Evolutionary conservation across 2,888 invertebrate species (phyloP).

Genomic region (Cheilosia pagana): DNA sequence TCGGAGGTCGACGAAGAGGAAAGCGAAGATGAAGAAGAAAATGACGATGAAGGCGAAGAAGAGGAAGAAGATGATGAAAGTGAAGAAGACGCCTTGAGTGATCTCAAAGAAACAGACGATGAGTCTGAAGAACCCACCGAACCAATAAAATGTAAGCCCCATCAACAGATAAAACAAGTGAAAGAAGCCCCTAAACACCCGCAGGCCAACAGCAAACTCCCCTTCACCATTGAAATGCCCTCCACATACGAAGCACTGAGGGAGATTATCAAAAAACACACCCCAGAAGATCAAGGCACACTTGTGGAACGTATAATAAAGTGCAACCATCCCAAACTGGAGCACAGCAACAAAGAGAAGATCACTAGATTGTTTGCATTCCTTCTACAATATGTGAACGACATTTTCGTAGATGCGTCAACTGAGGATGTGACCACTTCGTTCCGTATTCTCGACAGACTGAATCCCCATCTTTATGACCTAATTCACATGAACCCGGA

Average conservation of each 20-base stretch:
- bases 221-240: slow-evolving; percentile 86
- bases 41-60: slow-evolving; percentile 77
- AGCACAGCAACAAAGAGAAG: slow-evolving; percentile 90
- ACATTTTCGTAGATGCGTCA: slow-evolving; percentile 85
- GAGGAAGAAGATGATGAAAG: slow-evolving; percentile 81
- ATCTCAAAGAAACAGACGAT: slow-evolving; percentile 80
- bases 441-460: slow-evolving; percentile 86
- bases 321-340: slow-evolving; percentile 93
- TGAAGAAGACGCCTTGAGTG: slow-evolving; percentile 81
- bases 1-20: slow-evolving; percentile 64
- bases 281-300: slow-evolving; percentile 87
- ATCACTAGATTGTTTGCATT: slow-evolving; percentile 90
- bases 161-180: neutral
- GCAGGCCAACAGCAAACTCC: slow-evolving; percentile 83
- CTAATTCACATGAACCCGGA: slow-evolving; percentile 89
- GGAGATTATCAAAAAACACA: slow-evolving; percentile 86
- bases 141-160: neutral
- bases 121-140: slow-evolving; percentile 80
- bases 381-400: slow-evolving; percentile 90
- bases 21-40: slow-evolving; percentile 77
- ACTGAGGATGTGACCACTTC: slow-evolving; percentile 84
- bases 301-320: slow-evolving; percentile 93
- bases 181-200: slow-evolving; percentile 13
- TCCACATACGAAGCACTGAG: slow-evolving; percentile 87
- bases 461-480: slow-evolving; percentile 87